Evolutionary conservation across 2,888 invertebrate species (phyloP), one percentile per base, ranked within the genome.

Genomic region (Stramonita haemastoma): DNA sequence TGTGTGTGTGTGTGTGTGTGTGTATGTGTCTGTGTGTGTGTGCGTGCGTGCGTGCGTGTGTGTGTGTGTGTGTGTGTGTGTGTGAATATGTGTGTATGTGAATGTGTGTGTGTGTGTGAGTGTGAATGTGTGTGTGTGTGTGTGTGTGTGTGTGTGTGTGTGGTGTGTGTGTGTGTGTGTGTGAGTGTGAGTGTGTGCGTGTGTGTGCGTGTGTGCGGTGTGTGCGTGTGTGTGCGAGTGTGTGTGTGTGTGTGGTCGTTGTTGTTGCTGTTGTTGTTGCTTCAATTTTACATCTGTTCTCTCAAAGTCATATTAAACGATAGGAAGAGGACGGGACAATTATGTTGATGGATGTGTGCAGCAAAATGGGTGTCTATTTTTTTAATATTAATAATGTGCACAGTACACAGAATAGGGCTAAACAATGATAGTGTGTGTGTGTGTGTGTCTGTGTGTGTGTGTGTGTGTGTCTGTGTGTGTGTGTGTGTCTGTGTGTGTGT

Each of bases 1-100:
- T 5, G 8, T 17, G 15, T 79, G 79, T 17, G 79, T 29, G 32
- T 36, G 17, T 36, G 22, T 56, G 19, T 84, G 84, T 56, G n/a
- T 84, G 84, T 56, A n/a, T 84, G 84, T 84, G 11, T n/a, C n/a
- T 56, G 84, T 84, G 56, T n/a, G 84, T 84, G 22, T 84, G 56
- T 32, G 79, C 29, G 32, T 15, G 11, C 6, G 29, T 32, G 79
- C 26, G n/a, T 8, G 8, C n/a, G 6, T 6, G 22, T n/a, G 8
- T 8, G n/a, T 73, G 73, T 73, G 26, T 26, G 8, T 26, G 26
- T 17, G 8, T 36, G 22, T 81, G 81, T 36, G 36, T 81, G 81
- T 81, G 22, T 22, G 36, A 26, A 8, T 81, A 15, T 56, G 56
- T 84, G 84, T 84, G 56, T 84, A 56, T 84, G 56, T 1, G 19